Evolutionary conservation across 2,888 invertebrate species (phyloP).

Genomic region (Andrena flavipes): DNA sequence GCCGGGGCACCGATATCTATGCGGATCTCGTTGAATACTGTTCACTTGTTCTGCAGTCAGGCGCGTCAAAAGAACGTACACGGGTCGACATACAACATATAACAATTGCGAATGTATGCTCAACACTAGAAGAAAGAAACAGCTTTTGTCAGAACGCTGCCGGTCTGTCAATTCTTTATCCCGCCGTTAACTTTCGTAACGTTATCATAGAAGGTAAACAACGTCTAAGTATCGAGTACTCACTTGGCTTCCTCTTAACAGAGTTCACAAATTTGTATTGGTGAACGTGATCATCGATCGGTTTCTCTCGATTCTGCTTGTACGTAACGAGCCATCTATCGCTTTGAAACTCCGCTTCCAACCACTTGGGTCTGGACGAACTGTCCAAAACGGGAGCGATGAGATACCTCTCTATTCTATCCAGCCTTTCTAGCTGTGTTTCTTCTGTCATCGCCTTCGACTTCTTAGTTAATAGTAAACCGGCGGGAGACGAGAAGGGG

Average conservation of each 20-base stretch:
- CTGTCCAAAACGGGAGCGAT: constrained; percentile 83
- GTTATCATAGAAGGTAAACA: constrained; percentile 13
- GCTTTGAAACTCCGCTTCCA: constrained; percentile 74
- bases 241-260: constrained; percentile 79
- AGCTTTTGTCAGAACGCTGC: constrained; percentile 21
- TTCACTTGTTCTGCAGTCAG: constrained; percentile 85
- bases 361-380: constrained; percentile 80
- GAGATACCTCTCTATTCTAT: constrained; percentile 86
- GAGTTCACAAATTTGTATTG: constrained; percentile 79
- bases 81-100: constrained; percentile 86
- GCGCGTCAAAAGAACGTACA: constrained; percentile 85
- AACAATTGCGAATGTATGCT: constrained; percentile 85
- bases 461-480: constrained; percentile 85
- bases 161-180: neutral
- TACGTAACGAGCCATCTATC: constrained; percentile 80
- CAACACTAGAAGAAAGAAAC: constrained; percentile 73
- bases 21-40: constrained; percentile 76
- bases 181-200: neutral
- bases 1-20: constrained; percentile 62
- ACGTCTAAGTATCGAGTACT: constrained; percentile 56
- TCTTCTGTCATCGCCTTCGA: constrained; percentile 85
- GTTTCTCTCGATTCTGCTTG: constrained; percentile 79
- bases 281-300: constrained; percentile 73
- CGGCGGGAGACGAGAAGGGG: constrained; percentile 86
- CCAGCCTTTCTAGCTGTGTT: constrained; percentile 86